Evolutionary conservation across 2,113 vertebrate species (phyloP).

Genomic region (Upupa epops): DNA sequence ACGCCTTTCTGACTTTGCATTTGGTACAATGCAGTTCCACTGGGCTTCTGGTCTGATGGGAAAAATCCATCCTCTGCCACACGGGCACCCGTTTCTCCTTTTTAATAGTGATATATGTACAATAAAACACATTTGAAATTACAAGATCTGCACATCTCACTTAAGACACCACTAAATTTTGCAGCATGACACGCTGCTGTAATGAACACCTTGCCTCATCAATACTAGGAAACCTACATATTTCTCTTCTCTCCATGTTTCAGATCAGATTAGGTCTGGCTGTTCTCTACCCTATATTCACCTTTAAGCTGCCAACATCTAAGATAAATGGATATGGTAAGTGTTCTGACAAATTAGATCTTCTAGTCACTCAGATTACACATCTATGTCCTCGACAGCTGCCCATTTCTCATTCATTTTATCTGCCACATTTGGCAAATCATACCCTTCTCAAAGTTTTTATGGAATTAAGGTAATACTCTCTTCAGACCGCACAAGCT

Average conservation of each 20-base stretch:
- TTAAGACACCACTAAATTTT: not conserved
- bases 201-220: not conserved
- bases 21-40: not conserved
- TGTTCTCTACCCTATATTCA: not conserved
- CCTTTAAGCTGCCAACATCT: not conserved
- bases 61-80: not conserved
- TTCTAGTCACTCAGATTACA: not conserved
- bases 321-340: not conserved
- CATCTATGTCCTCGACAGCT: not conserved
- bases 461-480: not conserved
- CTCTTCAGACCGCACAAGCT: not conserved
- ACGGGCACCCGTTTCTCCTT: not conserved
- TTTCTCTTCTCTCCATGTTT: not conserved
- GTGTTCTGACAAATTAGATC: not conserved
- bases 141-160: not conserved
- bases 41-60: not conserved
- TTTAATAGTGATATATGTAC: not conserved
- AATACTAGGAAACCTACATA: not conserved
- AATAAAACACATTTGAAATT: not conserved
- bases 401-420: not conserved
- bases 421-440: not conserved
- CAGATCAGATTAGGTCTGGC: not conserved
- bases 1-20: not conserved
- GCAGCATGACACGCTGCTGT: not conserved
- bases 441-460: not conserved